Conservation (phyloP, 2,113 vertebrate species). For the Prunella himalayana region DNA sequence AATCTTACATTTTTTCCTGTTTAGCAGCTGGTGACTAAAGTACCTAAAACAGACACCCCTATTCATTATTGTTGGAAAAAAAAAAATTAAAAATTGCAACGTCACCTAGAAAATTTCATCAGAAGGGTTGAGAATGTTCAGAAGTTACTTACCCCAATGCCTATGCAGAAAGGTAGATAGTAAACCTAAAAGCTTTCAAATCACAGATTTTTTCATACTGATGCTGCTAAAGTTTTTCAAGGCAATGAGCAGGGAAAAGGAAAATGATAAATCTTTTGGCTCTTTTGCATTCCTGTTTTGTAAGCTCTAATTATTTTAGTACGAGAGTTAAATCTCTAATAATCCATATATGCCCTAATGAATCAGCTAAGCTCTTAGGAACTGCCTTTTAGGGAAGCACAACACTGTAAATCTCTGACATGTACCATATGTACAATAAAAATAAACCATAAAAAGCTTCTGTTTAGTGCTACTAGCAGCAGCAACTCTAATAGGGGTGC, state of each 20-base stretch:
- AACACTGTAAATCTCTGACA: neutral
- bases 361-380: neutral
- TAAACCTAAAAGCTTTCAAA: neutral
- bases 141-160: neutral
- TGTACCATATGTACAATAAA: neutral
- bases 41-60: neutral
- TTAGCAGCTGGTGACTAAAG: neutral
- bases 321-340: neutral
- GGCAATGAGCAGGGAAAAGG: neutral
- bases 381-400: neutral
- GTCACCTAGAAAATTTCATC: neutral
- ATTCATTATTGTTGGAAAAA: neutral
- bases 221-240: neutral
- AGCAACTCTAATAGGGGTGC: neutral
- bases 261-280: neutral
- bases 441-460: neutral
- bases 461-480: neutral
- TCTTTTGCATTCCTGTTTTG: neutral
- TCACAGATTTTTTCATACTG: neutral
- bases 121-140: neutral
- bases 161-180: neutral
- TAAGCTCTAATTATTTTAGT: neutral
- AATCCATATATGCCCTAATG: neutral
- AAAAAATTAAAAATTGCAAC: neutral
- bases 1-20: neutral